Percentiles rank a stretch among this genome's conserved stretches.
Conservation (phyloP, 2,113 vertebrate species). For the Alaudala cheleensis region DNA sequence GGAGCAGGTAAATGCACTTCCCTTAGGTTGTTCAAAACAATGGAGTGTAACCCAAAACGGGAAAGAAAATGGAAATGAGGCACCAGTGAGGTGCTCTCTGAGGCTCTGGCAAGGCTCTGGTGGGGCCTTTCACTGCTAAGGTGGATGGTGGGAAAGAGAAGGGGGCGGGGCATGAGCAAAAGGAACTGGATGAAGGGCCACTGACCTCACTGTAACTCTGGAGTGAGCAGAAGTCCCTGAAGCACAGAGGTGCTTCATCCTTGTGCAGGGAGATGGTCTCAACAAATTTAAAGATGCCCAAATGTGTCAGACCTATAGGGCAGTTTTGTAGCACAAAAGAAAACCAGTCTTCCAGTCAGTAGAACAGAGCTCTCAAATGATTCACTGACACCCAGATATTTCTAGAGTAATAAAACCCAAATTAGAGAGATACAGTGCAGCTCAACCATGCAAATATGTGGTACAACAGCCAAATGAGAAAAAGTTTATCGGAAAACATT, state of each 20-base stretch:
- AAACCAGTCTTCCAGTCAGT: background rate
- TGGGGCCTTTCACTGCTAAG: background rate
- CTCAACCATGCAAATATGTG: background rate
- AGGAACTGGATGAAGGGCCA: background rate
- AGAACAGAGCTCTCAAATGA: background rate
- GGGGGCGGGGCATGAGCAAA: background rate
- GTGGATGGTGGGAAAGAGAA: background rate
- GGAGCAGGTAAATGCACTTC: background rate
- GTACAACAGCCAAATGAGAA: background rate
- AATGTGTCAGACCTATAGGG: background rate
- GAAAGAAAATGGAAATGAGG: background rate
- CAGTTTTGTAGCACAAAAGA: background rate
- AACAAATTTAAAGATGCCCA: background rate
- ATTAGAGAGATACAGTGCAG: background rate
- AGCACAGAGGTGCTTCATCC: background rate
- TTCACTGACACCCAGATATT: background rate
- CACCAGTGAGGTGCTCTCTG: background rate
- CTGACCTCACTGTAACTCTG: rapidly evolving
- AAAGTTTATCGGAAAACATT: background rate
- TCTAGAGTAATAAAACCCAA: background rate
- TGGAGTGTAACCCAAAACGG: rapidly evolving
- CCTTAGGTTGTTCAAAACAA: background rate
- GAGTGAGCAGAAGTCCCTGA: background rate
- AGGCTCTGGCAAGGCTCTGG: background rate
- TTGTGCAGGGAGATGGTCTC: background rate